phyloP scores from a whole-genome alignment of 2,797 vertebrate species.

The Perodicticus potto region DNA sequence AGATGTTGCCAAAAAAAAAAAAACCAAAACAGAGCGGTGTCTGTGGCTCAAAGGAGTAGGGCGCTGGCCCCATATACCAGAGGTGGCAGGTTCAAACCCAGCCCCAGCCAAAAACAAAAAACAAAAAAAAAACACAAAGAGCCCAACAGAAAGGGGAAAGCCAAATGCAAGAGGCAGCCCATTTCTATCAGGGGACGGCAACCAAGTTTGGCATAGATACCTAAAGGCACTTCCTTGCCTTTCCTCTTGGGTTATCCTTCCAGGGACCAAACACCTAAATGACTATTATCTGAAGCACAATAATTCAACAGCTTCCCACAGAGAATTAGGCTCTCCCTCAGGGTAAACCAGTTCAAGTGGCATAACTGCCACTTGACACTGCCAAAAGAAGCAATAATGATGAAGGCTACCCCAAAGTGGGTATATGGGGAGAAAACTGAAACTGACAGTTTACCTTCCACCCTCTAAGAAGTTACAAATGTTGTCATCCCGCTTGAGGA shows the following conservation, averaged over 20 bases:
- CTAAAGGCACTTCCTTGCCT: background rate
- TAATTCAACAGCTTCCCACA: background rate
- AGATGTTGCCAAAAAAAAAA: no score
- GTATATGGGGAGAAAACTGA: background rate
- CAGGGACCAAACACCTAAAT: background rate
- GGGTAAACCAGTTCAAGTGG: background rate
- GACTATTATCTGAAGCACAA: background rate
- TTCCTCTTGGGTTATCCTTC: background rate
- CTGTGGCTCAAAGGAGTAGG: no score
- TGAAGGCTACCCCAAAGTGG: background rate
- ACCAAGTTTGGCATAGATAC: background rate
- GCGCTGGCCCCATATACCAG: no score
- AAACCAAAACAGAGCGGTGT: no score
- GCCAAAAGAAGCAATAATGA: background rate
- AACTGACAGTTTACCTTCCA: constrained; percentile 90
- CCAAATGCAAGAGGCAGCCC: background rate
- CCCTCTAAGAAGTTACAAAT: constrained; percentile 98
- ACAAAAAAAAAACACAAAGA: no score
- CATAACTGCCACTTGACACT: background rate
- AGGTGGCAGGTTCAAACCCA: no score
- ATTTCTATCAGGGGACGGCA: background rate
- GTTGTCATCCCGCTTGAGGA: constrained; percentile 96
- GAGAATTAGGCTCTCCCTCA: background rate
- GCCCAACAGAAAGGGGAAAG: background rate
- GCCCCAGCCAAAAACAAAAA: no score